Evolutionary conservation across 2,113 vertebrate species (phyloP).

Genomic region (Talpa occidentalis): DNA sequence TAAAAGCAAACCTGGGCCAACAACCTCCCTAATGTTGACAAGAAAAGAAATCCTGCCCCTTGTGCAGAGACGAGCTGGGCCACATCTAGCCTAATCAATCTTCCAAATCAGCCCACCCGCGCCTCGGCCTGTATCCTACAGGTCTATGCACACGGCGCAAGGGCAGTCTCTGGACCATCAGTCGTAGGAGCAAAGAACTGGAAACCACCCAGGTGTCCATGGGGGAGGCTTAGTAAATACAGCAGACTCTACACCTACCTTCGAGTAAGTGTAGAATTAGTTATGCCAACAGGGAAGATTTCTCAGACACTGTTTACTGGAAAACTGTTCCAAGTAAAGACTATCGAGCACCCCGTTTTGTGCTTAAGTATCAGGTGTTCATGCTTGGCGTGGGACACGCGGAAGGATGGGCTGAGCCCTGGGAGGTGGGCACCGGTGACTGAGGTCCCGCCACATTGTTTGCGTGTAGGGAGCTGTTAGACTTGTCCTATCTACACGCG

Average conservation of each 20-base stretch:
- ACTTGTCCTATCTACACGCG: not conserved
- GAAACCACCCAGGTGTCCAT: no score
- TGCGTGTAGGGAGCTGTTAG: not conserved
- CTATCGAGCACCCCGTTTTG: rapidly evolving
- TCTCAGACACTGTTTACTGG: not conserved
- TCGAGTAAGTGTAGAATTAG: not conserved
- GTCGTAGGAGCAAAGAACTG: not conserved
- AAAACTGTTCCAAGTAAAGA: not conserved
- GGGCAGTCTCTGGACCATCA: not conserved
- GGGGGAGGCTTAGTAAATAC: not conserved
- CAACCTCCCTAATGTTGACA: not conserved
- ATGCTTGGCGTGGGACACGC: no score
- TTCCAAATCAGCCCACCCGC: not conserved
- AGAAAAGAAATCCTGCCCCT: not conserved
- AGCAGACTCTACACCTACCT: rapidly evolving
- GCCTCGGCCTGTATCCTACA: not conserved
- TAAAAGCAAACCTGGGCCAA: not conserved
- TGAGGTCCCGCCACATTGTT: not conserved
- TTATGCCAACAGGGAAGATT: not conserved
- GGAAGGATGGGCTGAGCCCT: no score
- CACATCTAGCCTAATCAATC: not conserved
- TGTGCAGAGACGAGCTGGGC: not conserved
- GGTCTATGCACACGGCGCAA: not conserved
- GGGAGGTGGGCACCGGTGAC: rapidly evolving
- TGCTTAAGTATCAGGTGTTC: not conserved